These are phyloP conservation scores for Tolmerus cingulatus DNA, from an alignment of 2,888 invertebrate species.

Conservation along the genomic window DNA sequence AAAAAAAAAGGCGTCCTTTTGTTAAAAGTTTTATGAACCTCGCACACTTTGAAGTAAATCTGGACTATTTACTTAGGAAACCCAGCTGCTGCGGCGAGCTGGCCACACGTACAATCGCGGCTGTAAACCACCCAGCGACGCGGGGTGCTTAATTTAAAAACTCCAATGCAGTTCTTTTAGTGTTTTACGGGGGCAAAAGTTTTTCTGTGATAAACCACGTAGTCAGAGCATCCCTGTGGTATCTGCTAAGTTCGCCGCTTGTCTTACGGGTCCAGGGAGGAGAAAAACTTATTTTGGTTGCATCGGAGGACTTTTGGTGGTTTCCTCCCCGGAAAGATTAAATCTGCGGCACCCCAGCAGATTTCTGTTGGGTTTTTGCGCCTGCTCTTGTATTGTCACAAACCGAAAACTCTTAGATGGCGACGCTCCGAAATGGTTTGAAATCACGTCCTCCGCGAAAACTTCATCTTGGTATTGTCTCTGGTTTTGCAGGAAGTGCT, in stretches of 20 bases:
- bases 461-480: conserved; percentile 32
- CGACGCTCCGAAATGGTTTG: background rate
- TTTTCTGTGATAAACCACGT: conserved; percentile 44
- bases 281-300: conserved; percentile 47
- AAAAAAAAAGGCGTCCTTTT: conserved; percentile 1
- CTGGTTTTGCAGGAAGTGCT: conserved; percentile 24
- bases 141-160: conserved; percentile 35
- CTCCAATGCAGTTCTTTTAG: conserved; percentile 38
- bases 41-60: conserved; percentile 31
- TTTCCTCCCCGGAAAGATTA: conserved; percentile 33
- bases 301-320: conserved; percentile 37
- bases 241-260: background rate
- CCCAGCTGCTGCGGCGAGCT: background rate
- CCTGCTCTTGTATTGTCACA: conserved; percentile 3
- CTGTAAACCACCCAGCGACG: background rate
- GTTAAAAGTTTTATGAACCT: conserved; percentile 30
- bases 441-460: conserved; percentile 35
- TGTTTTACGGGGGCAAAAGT: conserved; percentile 10
- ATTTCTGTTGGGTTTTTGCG: conserved; percentile 3
- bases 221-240: background rate
- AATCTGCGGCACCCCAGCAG: conserved; percentile 35
- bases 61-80: conserved; percentile 23
- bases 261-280: background rate
- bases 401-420: background rate
- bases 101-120: background rate